phyloP scores from a whole-genome alignment of 2,797 vertebrate genomes.

The Craterocephalus amniculus region DNA sequence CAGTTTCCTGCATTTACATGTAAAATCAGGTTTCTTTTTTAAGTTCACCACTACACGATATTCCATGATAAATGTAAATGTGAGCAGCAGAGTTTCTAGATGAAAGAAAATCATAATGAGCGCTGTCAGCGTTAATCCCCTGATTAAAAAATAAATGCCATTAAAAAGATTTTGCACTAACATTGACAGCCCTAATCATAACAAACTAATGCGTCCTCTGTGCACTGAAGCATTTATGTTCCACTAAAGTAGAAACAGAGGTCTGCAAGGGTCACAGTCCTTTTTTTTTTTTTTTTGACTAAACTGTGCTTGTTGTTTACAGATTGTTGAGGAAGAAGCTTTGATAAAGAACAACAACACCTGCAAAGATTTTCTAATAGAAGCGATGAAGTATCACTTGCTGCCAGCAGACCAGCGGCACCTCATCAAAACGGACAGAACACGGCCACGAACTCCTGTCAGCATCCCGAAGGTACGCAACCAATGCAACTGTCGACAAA shows the following conservation, averaged over 20 bases:
- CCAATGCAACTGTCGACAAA: not conserved
- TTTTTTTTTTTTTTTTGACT: not conserved
- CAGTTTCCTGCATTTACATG: not conserved
- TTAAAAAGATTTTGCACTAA: no score
- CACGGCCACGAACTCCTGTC: constrained; percentile 92
- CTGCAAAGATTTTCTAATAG: constrained; percentile 97
- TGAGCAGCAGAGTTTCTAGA: no score
- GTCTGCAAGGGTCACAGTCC: no score
- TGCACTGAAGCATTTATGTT: not conserved
- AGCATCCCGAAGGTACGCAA: constrained; percentile 91
- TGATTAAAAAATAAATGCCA: no score
- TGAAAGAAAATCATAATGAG: no score
- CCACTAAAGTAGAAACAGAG: not conserved
- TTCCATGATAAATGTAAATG: no score
- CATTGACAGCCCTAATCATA: no score
- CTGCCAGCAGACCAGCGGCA: constrained; percentile 94
- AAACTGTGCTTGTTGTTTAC: constrained; percentile 34
- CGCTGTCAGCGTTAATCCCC: no score
- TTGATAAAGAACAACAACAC: constrained; percentile 98
- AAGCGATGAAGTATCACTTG: constrained; percentile 98
- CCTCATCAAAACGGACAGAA: constrained; percentile 94
- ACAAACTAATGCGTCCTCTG: not conserved
- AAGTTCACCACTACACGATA: no score
- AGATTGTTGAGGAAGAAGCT: constrained; percentile 97
- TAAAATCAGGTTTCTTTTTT: no score